Base-by-base conservation (phyloP, 2,113 vertebrate genomes). In the Mormyrus iriodes region DNA sequence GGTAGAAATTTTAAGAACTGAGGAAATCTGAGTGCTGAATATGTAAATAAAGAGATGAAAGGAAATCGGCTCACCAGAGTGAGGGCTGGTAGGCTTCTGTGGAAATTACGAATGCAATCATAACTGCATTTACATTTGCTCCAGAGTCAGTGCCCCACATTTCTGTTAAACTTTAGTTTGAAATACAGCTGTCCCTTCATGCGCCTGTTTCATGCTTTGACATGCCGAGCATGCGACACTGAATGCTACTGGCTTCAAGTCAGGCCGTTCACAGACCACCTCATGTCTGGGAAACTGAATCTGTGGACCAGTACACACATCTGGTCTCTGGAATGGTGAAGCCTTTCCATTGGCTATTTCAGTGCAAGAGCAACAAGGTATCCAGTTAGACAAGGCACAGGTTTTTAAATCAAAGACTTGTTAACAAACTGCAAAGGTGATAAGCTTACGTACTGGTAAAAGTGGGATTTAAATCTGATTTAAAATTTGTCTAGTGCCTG, bases 211-310 rank as follows among this genome's bases (percentile, higher is more conserved):
- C 89, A 88, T 90, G 89, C 89, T 31, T n/a, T 24, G 15, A 83
- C 89, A 90, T 90, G 86, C 89, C 10, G 21, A 53, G 82, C 89
- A 88, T 88, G 86, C 69, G 31, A 9, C 61, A 51, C 9, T 53
- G 51, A 90, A 86, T 85, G 86, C 73, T 85, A 51, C 85, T 19
- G 13, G 46, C 24, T 55, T 87, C 39, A 44, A 58, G 58, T 73
- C 84, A 55, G 39, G 35, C 31, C 51, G 15, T 88, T 44, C 52
- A 21, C n/a, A 88, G 53, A 88, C 31, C 31, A 27, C 76, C 5
- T 82, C 17, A 24, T 82, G 76, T 82, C 31, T 19, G 31, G 39
- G 39, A 82, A 82, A 82, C n/a, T 9, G 15, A 35, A 82, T 19
- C 76, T 21, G 4, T 8, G 0, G 7, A 44, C 35, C 39, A 2